Percentiles rank a stretch among this genome's conserved stretches.
phyloP scores from a whole-genome alignment of 1,140 invertebrate genomes.

The Battus philenor region DNA sequence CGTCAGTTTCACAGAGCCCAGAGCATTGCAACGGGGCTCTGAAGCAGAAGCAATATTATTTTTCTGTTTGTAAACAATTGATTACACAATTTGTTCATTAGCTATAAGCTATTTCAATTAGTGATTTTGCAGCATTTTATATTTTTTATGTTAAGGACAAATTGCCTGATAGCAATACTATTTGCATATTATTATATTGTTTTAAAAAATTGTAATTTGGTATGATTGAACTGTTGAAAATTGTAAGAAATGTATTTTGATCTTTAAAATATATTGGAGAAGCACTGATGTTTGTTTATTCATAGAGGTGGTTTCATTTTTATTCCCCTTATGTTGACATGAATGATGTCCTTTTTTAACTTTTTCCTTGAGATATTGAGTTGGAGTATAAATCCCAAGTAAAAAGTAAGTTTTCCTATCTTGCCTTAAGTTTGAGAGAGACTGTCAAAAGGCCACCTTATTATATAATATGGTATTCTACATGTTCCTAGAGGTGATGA shows the following conservation, averaged over 20 bases:
- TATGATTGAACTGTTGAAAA: constrained; percentile 71
- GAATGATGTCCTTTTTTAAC: too few species aligned
- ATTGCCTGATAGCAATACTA: constrained; percentile 46
- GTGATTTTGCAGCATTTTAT: constrained; percentile 62
- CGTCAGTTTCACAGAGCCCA: too few species aligned
- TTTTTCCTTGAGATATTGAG: too few species aligned
- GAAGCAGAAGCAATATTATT: constrained; percentile 38
- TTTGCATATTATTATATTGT: constrained; percentile 40
- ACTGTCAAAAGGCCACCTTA: too few species aligned
- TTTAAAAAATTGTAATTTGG: constrained; percentile 65
- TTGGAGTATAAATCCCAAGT: too few species aligned
- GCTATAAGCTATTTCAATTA: constrained; percentile 57
- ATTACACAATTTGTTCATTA: constrained; percentile 36
- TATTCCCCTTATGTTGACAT: not conserved
- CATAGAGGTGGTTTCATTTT: constrained; percentile 25
- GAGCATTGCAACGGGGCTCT: too few species aligned
- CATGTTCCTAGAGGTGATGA: too few species aligned
- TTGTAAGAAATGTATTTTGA: constrained; percentile 73
- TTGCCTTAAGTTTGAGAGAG: too few species aligned
- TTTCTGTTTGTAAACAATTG: constrained; percentile 30
- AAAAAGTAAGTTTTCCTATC: too few species aligned
- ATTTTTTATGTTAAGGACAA: constrained; percentile 59
- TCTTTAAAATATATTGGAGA: constrained; percentile 72
- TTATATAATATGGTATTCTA: too few species aligned
- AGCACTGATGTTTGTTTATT: constrained; percentile 47